Conservation (phyloP, 2,888 invertebrate species). For the Bimastos eiseni region DNA sequence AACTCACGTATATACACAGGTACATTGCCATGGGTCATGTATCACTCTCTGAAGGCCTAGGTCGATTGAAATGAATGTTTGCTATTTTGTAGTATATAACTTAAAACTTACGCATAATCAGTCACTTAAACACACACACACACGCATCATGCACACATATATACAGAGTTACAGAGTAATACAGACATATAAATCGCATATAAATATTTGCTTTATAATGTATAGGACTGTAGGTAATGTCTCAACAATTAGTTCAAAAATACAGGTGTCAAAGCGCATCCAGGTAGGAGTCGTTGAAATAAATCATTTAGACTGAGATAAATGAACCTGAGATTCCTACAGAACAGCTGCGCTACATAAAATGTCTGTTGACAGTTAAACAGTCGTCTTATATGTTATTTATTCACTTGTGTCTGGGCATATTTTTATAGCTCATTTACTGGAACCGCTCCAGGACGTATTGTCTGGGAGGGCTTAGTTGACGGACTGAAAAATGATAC, state of each 20-base stretch:
- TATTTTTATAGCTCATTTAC: not conserved
- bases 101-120: too few species aligned
- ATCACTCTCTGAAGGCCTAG: not conserved
- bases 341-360: too few species aligned
- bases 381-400: too few species aligned
- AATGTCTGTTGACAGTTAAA: too few species aligned
- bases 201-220: not conserved
- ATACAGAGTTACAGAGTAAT: too few species aligned
- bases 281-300: not conserved
- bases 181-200: too few species aligned
- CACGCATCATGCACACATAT: too few species aligned
- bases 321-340: not conserved
- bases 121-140: too few species aligned
- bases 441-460: not conserved
- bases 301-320: not conserved
- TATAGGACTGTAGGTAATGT: not conserved
- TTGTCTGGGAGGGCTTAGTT: not conserved
- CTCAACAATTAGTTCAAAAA: not conserved
- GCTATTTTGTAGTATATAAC: not conserved
- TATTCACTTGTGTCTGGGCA: not conserved
- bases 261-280: not conserved
- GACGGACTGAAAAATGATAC: not conserved
- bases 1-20: too few species aligned
- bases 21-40: not conserved
- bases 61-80: not conserved